A percentile compares a stretch with the other conserved stretches of the same genome.
phyloP scores from a whole-genome alignment of 92 coral and sea anemone genomes.

The Actinernus sp. region DNA sequence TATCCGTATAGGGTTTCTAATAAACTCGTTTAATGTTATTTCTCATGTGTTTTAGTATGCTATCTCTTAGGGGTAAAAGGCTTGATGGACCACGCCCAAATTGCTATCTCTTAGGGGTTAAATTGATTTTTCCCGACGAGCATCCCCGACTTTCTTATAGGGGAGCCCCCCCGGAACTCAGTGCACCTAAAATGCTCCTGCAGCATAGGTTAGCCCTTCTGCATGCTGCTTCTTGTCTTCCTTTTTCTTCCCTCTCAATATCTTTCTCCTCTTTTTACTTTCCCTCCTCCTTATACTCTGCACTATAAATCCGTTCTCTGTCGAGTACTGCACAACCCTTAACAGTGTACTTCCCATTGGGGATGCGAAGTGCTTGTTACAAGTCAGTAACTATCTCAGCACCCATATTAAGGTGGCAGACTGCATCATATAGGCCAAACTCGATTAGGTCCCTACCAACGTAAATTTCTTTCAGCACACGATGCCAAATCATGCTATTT shows the following conservation, averaged over 20 bases:
- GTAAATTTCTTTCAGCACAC: slow-evolving; percentile 34
- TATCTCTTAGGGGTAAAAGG: no score
- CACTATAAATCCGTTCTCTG: slow-evolving; percentile 24
- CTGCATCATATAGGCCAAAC: slow-evolving; percentile 60
- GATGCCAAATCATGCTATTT: slow-evolving; percentile 59
- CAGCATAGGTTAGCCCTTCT: slow-evolving; percentile 50
- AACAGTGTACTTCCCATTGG: slow-evolving; percentile 55
- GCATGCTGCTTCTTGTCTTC: slow-evolving; percentile 33
- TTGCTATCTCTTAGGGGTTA: no score
- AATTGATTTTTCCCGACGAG: no score
- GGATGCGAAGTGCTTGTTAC: slow-evolving; percentile 44
- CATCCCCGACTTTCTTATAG: no score
- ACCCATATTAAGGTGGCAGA: slow-evolving; percentile 54
- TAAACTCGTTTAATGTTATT: no score
- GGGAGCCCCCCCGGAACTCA: no score
- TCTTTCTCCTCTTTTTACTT: slow-evolving; percentile 25
- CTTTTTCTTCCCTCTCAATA: slow-evolving; percentile 53
- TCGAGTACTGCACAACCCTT: slow-evolving; percentile 36
- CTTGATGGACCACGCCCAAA: no score
- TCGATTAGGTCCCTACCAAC: no score
- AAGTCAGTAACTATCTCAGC: slow-evolving; percentile 29
- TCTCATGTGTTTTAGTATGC: no score
- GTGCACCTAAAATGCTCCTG: no score
- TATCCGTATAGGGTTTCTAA: no score
- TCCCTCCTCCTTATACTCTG: slow-evolving; percentile 32